These are phyloP conservation scores for Sapajus apella DNA, from an alignment of 2,113 vertebrate species.

Conservation along the genomic window DNA sequence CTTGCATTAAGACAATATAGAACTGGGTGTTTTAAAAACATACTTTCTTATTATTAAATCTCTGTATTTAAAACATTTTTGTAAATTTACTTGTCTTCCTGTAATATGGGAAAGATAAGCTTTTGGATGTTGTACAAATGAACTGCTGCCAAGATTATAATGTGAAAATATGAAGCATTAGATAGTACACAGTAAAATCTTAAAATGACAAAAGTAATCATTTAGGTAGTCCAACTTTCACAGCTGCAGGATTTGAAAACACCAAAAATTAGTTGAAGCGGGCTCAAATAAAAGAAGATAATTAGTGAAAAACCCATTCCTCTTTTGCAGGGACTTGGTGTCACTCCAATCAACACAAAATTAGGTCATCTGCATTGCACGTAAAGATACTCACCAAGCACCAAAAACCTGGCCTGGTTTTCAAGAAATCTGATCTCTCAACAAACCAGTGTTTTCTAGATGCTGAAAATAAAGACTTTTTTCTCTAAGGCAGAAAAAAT, in stretches of 20 bases:
- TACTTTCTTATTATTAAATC: background rate
- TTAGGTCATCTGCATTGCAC: background rate
- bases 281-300: background rate
- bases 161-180: constrained; percentile 12
- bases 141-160: background rate
- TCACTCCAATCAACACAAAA: constrained; percentile 10
- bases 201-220: background rate
- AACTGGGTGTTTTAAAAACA: background rate
- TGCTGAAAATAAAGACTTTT: constrained; percentile 69
- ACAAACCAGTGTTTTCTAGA: constrained; percentile 61
- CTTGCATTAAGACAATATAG: background rate
- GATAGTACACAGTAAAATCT: background rate
- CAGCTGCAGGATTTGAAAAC: constrained; percentile 20
- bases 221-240: background rate
- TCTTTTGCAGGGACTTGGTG: background rate
- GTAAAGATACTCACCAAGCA: background rate
- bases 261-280: constrained; percentile 37
- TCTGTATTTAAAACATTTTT: background rate
- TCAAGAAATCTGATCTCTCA: constrained; percentile 75
- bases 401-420: constrained; percentile 33
- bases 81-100: background rate
- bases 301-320: background rate
- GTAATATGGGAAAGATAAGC: background rate
- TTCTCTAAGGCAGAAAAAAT: constrained; percentile 73
- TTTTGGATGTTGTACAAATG: background rate